These are phyloP conservation scores for Plagiodera versicolora DNA, from an alignment of 2,888 invertebrate species.

Conservation along the genomic window DNA sequence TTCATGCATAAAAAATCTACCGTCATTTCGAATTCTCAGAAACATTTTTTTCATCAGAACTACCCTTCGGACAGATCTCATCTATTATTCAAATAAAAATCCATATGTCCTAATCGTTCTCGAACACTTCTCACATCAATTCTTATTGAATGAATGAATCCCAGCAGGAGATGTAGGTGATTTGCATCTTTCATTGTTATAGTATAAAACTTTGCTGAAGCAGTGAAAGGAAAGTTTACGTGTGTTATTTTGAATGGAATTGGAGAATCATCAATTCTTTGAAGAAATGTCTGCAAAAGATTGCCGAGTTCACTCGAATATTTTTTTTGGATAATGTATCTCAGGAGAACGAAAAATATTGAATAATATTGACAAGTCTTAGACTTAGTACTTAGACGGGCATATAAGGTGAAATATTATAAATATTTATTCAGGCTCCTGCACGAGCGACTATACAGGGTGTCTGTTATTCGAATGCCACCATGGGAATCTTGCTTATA, in stretches of 20 bases:
- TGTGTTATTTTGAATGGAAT: conserved; percentile 17
- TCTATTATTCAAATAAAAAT: neutral
- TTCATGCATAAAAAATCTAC: neutral
- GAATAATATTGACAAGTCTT: no score
- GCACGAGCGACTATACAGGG: no score
- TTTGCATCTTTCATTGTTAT: conserved; percentile 17
- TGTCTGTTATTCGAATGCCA: no score
- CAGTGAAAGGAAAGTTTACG: conserved; percentile 6
- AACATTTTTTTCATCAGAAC: neutral
- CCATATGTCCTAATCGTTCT: conserved; percentile 4
- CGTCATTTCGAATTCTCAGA: neutral
- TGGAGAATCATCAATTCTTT: conserved; percentile 33
- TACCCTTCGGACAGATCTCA: neutral
- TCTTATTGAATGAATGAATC: conserved; percentile 2
- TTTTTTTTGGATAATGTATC: no score
- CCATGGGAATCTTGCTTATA: no score
- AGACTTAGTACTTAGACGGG: no score
- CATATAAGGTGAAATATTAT: no score
- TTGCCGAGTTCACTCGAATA: conserved; percentile 10
- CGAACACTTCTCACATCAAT: conserved; percentile 3
- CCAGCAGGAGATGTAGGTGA: neutral
- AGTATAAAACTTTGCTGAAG: conserved; percentile 4
- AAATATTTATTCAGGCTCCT: no score
- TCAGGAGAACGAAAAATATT: no score
- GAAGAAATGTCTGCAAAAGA: conserved; percentile 18